Percentiles rank a stretch among this genome's conserved stretches.
Conservation (phyloP, 2,797 vertebrate genomes). For the Peromyscus nudipes region DNA sequence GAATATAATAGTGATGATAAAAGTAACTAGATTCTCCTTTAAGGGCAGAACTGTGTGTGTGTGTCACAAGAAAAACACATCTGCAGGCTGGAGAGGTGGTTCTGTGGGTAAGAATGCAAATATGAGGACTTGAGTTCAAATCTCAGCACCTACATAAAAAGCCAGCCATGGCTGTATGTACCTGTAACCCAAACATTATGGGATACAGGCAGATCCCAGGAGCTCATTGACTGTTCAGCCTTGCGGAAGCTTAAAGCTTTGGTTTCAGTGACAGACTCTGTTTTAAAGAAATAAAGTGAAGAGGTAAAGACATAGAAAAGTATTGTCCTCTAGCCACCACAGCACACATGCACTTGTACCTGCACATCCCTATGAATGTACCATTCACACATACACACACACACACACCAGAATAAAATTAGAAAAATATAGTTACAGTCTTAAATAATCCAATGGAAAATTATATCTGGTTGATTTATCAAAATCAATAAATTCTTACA, state of each 20-base stretch:
- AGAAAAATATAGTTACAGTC: constrained; percentile 10
- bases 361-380: background rate
- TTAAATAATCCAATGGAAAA: constrained; percentile 39
- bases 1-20: constrained; percentile 5
- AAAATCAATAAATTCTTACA: constrained; percentile 40
- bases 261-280: background rate
- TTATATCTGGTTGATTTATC: constrained; percentile 48
- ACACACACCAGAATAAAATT: background rate
- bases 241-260: background rate
- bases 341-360: background rate
- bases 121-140: background rate
- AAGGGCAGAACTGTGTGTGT: constrained; percentile 2
- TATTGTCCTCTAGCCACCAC: background rate
- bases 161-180: background rate
- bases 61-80: background rate
- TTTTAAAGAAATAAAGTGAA: background rate
- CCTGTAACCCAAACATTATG: background rate
- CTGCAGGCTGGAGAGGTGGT: background rate
- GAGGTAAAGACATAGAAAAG: background rate
- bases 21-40: constrained; percentile 55
- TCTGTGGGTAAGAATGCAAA: background rate
- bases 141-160: background rate
- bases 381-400: background rate
- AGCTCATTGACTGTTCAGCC: background rate
- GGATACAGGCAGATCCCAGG: background rate